Conservation (phyloP, 2,797 vertebrate genomes). For the Champsocephalus esox region DNA sequence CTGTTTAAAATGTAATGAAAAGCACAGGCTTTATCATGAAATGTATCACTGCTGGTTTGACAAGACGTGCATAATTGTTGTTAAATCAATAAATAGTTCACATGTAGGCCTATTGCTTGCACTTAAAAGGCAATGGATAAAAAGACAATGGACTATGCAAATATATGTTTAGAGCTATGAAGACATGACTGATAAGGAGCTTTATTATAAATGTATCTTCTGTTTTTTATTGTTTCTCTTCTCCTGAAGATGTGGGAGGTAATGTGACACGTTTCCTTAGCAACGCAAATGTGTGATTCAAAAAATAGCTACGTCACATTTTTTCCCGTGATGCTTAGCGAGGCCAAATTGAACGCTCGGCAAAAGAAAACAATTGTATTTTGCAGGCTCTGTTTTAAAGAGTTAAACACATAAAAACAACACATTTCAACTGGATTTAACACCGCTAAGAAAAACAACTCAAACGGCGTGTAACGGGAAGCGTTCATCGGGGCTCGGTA, state of each 20-base stretch:
- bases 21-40: neutral
- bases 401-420: constrained; percentile 21
- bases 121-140: neutral
- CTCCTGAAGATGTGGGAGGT: neutral
- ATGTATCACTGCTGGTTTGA: neutral
- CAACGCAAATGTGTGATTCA: constrained; percentile 78
- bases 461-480: neutral
- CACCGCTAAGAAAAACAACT: neutral
- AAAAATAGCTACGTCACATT: constrained; percentile 73
- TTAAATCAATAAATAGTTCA: too few relatives aligned
- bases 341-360: constrained; percentile 63
- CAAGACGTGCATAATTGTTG: neutral
- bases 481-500: constrained; percentile 41
- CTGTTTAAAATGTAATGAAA: neutral
- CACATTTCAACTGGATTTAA: neutral
- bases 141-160: neutral
- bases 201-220: too few relatives aligned
- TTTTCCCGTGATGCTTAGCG: constrained; percentile 80
- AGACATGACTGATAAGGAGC: neutral
- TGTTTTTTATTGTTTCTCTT: too few relatives aligned
- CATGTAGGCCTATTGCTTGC: neutral
- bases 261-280: constrained; percentile 70
- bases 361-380: constrained; percentile 67
- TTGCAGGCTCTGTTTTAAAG: constrained; percentile 36
- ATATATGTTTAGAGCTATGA: neutral